A percentile compares a stretch with the other conserved stretches of the same genome.
Conservation (phyloP, 2,113 vertebrate species). For the Diadophis punctatus region DNA sequence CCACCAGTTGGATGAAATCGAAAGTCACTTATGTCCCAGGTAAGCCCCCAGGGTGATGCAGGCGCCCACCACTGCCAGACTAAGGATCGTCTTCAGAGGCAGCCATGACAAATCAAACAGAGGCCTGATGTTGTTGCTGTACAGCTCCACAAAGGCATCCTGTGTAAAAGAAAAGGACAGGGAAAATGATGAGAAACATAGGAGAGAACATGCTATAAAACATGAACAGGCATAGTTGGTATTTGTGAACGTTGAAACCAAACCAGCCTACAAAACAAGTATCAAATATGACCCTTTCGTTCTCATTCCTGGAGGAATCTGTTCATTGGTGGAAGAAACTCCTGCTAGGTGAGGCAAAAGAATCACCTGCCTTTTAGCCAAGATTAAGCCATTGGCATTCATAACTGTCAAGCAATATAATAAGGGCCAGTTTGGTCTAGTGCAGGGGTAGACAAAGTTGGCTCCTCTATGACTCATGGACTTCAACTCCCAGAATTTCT, state of each 20-base stretch:
- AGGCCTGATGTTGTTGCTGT: conserved; percentile 82
- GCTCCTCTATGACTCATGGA: too few species aligned
- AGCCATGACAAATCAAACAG: conserved; percentile 90
- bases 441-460: too few species aligned
- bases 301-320: not conserved
- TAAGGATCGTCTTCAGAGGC: conserved; percentile 91
- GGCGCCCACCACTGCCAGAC: conserved; percentile 90
- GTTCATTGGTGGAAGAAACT: not conserved
- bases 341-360: not conserved
- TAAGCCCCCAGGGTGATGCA: conserved; percentile 95
- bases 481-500: too few species aligned
- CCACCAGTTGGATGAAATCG: conserved; percentile 61
- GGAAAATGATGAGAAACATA: conserved; percentile 39
- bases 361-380: not conserved
- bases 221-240: not conserved
- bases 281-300: not conserved
- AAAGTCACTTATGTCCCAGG: conserved; percentile 90
- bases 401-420: not conserved
- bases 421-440: not conserved
- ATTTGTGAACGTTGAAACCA: not conserved
- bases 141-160: conserved; percentile 97
- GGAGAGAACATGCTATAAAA: not conserved
- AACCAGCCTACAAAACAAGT: not conserved
- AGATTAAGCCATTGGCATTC: not conserved
- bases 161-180: conserved; percentile 49